Percentiles rank a stretch among this genome's conserved stretches.
Conservation (phyloP, 2,888 invertebrate genomes). For the Synanthedon andrenaeformis region DNA sequence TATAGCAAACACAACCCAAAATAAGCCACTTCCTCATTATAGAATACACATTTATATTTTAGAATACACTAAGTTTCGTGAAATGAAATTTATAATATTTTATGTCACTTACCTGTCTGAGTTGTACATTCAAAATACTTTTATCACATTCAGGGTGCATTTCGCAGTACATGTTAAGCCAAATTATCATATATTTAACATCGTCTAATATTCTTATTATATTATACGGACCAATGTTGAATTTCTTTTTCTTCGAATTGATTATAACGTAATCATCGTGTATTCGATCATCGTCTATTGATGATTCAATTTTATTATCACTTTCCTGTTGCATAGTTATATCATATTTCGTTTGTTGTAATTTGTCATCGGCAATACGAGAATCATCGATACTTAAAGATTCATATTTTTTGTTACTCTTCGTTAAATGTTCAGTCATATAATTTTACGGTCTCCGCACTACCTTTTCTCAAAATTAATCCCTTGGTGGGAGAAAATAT, state of each 20-base stretch:
- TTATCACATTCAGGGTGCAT: conserved; percentile 31
- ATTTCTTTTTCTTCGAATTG: conserved; percentile 17
- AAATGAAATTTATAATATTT: not conserved
- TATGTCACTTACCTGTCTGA: conserved; percentile 19
- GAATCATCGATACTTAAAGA: too few species aligned
- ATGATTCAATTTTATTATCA: not conserved
- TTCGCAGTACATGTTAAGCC: conserved; percentile 30
- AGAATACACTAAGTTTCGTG: not conserved
- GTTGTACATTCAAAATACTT: conserved; percentile 23
- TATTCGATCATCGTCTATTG: conserved; percentile 7
- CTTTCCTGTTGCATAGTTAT: not conserved
- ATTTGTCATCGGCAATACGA: not conserved
- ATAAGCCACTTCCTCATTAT: not conserved
- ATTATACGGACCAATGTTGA: conserved; percentile 17
- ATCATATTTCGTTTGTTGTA: not conserved
- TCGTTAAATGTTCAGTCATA: not conserved
- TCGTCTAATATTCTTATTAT: conserved; percentile 19
- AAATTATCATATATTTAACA: conserved; percentile 26
- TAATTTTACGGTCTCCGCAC: not conserved
- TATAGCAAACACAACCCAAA: not conserved
- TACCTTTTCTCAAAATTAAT: not conserved
- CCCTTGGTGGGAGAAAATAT: not conserved
- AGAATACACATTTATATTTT: not conserved
- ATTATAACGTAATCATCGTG: conserved; percentile 21
- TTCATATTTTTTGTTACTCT: too few species aligned